A percentile compares a stretch with the other conserved stretches of the same genome.
phyloP scores from a whole-genome alignment of 2,113 vertebrate genomes.

The Oostethus manadensis region DNA sequence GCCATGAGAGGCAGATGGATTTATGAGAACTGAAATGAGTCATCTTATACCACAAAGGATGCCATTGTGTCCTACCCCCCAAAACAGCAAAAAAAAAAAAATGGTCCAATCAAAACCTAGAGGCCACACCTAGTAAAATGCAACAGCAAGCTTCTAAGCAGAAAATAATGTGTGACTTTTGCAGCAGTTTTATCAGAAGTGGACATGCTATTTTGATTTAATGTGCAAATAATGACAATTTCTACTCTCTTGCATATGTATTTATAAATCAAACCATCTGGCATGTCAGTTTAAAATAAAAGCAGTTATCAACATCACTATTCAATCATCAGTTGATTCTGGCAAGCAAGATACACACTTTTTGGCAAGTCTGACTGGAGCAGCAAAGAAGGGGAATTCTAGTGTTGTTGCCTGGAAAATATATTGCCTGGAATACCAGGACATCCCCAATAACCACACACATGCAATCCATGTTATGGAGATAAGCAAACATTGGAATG shows the following conservation, averaged over 20 bases:
- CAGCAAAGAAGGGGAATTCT: conserved; percentile 34
- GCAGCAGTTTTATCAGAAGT: not conserved
- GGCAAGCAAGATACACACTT: not conserved
- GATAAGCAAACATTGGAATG: conserved; percentile 17
- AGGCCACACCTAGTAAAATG: not conserved
- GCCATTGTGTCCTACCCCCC: not conserved
- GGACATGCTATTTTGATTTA: not conserved
- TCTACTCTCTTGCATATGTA: not conserved
- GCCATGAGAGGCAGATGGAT: not conserved
- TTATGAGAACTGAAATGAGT: conserved; percentile 2
- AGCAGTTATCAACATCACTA: not conserved
- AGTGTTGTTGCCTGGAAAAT: conserved; percentile 38
- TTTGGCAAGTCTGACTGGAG: conserved; percentile 9
- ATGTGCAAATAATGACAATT: not conserved
- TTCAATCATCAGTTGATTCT: conserved; percentile 6
- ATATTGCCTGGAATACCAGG: conserved; percentile 46
- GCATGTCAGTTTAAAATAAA: not conserved
- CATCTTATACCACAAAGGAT: conserved; percentile 1
- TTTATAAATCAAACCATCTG: not conserved
- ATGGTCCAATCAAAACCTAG: not conserved
- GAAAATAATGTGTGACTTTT: not conserved
- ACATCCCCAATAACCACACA: conserved; percentile 25
- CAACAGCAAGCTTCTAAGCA: too few species aligned
- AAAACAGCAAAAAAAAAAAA: not conserved
- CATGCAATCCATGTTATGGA: conserved; percentile 10